These are phyloP conservation scores for Pholis gunnellus DNA, from an alignment of 2,113 vertebrate genomes.

Conservation along the genomic window DNA sequence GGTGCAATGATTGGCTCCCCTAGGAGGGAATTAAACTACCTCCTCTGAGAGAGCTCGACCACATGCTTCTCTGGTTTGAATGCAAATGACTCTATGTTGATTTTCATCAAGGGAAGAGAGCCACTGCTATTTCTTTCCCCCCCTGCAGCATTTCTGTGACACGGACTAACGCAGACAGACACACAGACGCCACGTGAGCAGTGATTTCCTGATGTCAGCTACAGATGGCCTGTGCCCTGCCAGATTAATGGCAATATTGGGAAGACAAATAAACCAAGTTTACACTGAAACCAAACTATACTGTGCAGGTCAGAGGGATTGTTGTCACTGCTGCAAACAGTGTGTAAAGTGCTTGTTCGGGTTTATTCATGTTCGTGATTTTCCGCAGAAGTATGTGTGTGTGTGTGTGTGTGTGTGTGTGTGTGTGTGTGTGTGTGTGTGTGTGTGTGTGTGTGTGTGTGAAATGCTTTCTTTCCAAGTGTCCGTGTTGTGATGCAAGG, in stretches of 20 bases:
- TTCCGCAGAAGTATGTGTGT: not conserved
- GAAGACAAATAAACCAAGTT: slow-evolving; percentile 22
- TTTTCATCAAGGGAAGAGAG: slow-evolving; percentile 22
- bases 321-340: not conserved
- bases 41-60: slow-evolving; percentile 22
- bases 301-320: not conserved
- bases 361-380: not conserved
- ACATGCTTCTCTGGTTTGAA: slow-evolving; percentile 27
- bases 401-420: slow-evolving; percentile 8
- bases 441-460: slow-evolving; percentile 6
- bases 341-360: not conserved
- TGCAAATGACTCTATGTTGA: slow-evolving; percentile 26
- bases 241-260: slow-evolving; percentile 54
- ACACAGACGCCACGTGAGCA: slow-evolving; percentile 67
- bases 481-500: slow-evolving; percentile 25
- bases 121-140: not conserved
- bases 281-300: not conserved
- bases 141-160: slow-evolving; percentile 48
- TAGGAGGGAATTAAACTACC: slow-evolving; percentile 11
- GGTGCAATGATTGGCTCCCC: slow-evolving; percentile 32
- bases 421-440: slow-evolving; percentile 4
- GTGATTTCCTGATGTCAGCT: slow-evolving; percentile 71
- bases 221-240: slow-evolving; percentile 67
- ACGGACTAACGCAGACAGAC: slow-evolving; percentile 56
- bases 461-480: slow-evolving; percentile 30